Evolutionary conservation across 2,113 vertebrate species (phyloP).

Genomic region (Mastomys coucha): DNA sequence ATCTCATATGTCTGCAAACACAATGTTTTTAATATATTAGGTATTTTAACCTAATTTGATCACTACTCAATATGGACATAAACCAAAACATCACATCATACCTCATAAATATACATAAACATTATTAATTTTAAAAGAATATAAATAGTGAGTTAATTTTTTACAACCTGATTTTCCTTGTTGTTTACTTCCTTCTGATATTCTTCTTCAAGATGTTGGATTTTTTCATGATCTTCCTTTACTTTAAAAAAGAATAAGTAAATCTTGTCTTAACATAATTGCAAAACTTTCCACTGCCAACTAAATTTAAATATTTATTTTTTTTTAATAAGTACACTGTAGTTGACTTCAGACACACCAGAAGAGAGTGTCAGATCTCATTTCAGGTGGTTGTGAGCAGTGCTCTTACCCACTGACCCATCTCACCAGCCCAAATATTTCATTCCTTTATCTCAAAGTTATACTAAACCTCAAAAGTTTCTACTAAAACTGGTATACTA

Average conservation of each 20-base stretch:
- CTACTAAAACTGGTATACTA: conserved; percentile 7
- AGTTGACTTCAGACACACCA: no score
- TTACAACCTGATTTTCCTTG: conserved; percentile 92
- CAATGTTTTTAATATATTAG: conserved; percentile 44
- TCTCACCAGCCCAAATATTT: background rate
- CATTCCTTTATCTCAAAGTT: conserved; percentile 19
- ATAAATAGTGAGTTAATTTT: background rate
- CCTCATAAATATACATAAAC: background rate
- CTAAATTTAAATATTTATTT: conserved; percentile 53
- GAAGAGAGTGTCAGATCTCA: no score
- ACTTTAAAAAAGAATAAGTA: conserved; percentile 87
- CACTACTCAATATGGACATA: background rate
- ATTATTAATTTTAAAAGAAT: conserved; percentile 37
- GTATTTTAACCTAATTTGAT: background rate
- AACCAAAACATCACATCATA: conserved; percentile 6
- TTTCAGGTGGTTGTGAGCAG: no score
- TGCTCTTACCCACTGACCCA: no score
- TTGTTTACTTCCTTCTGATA: conserved; percentile 87
- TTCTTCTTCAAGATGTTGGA: conserved; percentile 89
- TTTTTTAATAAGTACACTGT: no score
- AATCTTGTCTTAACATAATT: conserved; percentile 55
- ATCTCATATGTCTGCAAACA: conserved; percentile 19
- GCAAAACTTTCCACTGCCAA: conserved; percentile 12
- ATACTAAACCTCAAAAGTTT: conserved; percentile 32
- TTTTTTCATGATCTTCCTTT: conserved; percentile 90